Conservation (phyloP, 92 coral and sea anemone species). For the Parazoanthus atlanticus region DNA sequence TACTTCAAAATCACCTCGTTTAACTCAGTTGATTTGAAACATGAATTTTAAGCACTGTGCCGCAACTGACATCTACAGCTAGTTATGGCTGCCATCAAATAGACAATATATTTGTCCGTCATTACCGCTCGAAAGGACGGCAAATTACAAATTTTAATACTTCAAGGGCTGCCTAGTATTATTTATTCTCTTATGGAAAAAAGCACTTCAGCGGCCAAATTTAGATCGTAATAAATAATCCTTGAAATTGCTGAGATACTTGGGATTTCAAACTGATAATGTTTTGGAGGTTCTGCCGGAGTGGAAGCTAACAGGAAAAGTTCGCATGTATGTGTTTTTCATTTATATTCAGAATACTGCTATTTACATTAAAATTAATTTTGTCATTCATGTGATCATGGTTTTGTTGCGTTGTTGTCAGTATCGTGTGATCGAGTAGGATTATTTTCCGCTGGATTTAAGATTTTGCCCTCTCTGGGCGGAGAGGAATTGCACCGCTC, state of each 20-base stretch:
- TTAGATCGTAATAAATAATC: too few relatives aligned
- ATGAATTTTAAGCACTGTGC: neutral
- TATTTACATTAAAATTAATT: neutral
- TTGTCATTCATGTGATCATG: neutral
- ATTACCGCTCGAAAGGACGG: neutral
- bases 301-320: neutral
- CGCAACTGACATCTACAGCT: neutral
- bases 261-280: neutral
- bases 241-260: neutral
- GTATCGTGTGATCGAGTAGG: too few relatives aligned
- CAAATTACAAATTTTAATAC: neutral
- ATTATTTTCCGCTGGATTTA: neutral
- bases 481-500: neutral
- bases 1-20: too few relatives aligned
- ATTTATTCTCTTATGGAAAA: neutral
- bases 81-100: neutral
- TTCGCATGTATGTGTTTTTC: neutral
- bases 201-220: neutral
- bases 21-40: too few relatives aligned
- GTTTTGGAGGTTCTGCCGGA: neutral
- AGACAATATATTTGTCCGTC: neutral
- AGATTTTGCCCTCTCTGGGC: neutral
- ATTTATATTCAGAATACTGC: too few relatives aligned
- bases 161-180: neutral
- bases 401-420: neutral